Conservation (phyloP, 2,888 invertebrate species). For the Nephrotoma flavescens region DNA sequence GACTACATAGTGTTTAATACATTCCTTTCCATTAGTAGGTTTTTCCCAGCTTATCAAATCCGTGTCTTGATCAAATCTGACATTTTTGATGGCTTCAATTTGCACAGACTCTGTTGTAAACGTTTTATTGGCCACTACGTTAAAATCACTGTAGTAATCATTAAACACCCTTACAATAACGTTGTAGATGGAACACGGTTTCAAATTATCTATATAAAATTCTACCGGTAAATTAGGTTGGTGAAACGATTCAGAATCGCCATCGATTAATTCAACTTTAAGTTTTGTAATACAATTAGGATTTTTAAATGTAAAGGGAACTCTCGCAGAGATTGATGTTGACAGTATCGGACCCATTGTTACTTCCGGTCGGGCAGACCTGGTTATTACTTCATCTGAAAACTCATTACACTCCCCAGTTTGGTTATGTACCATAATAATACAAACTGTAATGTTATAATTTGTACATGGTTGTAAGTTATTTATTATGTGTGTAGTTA, state of each 20-base stretch:
- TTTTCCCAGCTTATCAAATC: not conserved
- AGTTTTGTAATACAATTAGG: not conserved
- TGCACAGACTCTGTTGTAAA: not conserved
- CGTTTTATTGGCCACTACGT: not conserved
- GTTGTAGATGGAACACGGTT: not conserved
- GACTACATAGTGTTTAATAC: not conserved
- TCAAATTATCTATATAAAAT: not conserved
- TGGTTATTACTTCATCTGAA: not conserved
- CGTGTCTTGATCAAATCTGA: not conserved
- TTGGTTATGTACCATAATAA: not conserved
- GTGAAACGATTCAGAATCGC: not conserved
- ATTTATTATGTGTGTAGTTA: not conserved
- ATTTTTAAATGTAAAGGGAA: not conserved
- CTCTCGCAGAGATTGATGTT: not conserved
- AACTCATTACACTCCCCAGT: not conserved
- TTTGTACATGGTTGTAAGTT: not conserved
- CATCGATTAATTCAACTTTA: not conserved
- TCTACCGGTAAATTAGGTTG: not conserved
- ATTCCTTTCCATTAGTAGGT: not conserved
- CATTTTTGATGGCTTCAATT: not conserved
- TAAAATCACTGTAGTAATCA: not conserved
- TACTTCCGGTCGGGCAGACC: not conserved
- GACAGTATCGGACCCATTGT: not conserved
- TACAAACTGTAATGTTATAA: not conserved
- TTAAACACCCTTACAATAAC: not conserved